Evolutionary conservation across 1,140 invertebrate species (phyloP).

Genomic region (Danaus plexippus): DNA sequence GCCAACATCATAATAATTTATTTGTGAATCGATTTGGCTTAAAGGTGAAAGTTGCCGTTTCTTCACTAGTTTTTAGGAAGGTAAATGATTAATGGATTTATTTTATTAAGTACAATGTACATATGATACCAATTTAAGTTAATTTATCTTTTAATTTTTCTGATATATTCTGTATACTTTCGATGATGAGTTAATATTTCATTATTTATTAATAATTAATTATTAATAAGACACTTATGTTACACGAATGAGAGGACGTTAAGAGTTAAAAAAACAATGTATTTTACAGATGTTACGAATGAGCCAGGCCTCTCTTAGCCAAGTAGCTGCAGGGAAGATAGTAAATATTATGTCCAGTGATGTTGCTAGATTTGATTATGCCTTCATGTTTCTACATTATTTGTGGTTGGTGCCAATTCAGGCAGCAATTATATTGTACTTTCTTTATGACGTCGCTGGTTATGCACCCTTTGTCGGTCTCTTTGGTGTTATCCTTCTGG

Average conservation of each 20-base stretch:
- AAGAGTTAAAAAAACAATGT: not conserved
- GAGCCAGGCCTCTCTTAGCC: slow-evolving; percentile 76
- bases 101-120: no score
- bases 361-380: slow-evolving; percentile 76
- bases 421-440: slow-evolving; percentile 69
- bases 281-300: slow-evolving; percentile 72
- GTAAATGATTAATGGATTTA: slow-evolving; percentile 27
- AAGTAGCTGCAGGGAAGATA: slow-evolving; percentile 85
- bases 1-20: slow-evolving; percentile 51
- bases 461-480: slow-evolving; percentile 79
- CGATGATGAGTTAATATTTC: no score
- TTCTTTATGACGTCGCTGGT: slow-evolving; percentile 81
- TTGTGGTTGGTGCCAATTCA: slow-evolving; percentile 83
- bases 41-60: slow-evolving; percentile 71
- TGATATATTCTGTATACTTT: no score
- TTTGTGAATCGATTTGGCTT: slow-evolving; percentile 54
- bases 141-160: no score
- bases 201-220: no score
- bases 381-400: slow-evolving; percentile 75
- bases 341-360: slow-evolving; percentile 91
- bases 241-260: no score
- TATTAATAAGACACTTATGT: no score
- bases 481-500: slow-evolving; percentile 73
- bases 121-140: no score
- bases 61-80: slow-evolving; percentile 73